phyloP scores from a whole-genome alignment of 1,140 invertebrate species.

The Lanistes nyassanus region DNA sequence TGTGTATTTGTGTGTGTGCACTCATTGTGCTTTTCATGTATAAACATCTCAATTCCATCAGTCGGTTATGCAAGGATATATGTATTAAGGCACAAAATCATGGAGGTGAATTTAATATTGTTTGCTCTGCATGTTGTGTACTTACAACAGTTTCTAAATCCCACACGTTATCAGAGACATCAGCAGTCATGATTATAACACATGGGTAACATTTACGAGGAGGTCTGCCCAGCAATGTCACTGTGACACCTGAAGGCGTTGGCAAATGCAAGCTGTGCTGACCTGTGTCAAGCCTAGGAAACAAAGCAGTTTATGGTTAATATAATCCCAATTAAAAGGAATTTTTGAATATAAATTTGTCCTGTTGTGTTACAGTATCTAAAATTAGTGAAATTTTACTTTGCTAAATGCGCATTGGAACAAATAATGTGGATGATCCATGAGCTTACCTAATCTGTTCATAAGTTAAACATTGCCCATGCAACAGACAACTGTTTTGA shows the following conservation, averaged over 20 bases:
- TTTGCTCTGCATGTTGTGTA: background rate
- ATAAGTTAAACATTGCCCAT: background rate
- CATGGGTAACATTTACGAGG: slow-evolving; percentile 34
- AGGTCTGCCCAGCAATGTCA: slow-evolving; percentile 27
- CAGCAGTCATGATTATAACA: slow-evolving; percentile 26
- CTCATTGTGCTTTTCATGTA: background rate
- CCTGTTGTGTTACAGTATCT: background rate
- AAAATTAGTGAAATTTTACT: background rate
- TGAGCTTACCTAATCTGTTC: background rate
- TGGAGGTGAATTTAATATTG: background rate
- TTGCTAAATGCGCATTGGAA: background rate
- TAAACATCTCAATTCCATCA: too few relatives aligned
- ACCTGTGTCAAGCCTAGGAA: background rate
- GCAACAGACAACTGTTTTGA: background rate
- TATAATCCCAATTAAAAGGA: background rate
- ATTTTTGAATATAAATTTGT: background rate
- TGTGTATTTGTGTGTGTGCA: too few relatives aligned
- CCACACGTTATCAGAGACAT: background rate
- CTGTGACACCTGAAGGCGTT: slow-evolving; percentile 28
- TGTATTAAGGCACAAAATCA: background rate
- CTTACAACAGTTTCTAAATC: slow-evolving; percentile 24
- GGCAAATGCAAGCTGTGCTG: slow-evolving; percentile 1
- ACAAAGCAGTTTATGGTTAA: background rate
- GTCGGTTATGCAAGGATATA: background rate
- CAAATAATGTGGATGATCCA: background rate